Evolutionary conservation across 2,113 vertebrate species (phyloP).

Genomic region (Gallinago paraguaiae): DNA sequence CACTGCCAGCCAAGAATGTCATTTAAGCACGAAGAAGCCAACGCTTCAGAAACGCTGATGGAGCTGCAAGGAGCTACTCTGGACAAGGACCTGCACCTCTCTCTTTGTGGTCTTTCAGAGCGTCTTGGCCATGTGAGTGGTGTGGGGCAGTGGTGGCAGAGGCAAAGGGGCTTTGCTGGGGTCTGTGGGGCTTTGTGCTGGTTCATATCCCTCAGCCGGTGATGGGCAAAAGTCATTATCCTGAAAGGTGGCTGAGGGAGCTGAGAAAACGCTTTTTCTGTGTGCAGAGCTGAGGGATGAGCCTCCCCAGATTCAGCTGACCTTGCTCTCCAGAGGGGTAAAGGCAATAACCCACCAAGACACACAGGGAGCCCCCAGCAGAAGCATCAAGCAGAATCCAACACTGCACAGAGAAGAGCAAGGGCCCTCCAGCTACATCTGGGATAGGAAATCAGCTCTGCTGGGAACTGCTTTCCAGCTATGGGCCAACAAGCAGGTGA

Average conservation of each 20-base stretch:
- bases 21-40: neutral
- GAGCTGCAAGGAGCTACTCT: rapidly evolving
- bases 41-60: neutral
- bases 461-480: neutral
- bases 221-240: neutral
- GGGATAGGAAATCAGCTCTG: neutral
- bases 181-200: neutral
- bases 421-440: neutral
- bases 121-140: rapidly evolving
- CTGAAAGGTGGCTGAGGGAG: too few species aligned
- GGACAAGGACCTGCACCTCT: neutral
- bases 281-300: neutral
- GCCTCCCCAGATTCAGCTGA: neutral
- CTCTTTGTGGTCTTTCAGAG: rapidly evolving
- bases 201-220: neutral
- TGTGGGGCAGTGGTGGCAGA: neutral
- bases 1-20: neutral
- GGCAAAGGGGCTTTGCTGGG: neutral
- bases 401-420: neutral
- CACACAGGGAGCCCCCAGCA: rapidly evolving
- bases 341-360: neutral
- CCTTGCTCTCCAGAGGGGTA: neutral
- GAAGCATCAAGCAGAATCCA: neutral
- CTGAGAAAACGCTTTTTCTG: neutral
- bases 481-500: neutral